A percentile compares a stretch with the other conserved stretches of the same genome.
Conservation (phyloP, 1,140 invertebrate species). For the Drosophila setifemur region DNA sequence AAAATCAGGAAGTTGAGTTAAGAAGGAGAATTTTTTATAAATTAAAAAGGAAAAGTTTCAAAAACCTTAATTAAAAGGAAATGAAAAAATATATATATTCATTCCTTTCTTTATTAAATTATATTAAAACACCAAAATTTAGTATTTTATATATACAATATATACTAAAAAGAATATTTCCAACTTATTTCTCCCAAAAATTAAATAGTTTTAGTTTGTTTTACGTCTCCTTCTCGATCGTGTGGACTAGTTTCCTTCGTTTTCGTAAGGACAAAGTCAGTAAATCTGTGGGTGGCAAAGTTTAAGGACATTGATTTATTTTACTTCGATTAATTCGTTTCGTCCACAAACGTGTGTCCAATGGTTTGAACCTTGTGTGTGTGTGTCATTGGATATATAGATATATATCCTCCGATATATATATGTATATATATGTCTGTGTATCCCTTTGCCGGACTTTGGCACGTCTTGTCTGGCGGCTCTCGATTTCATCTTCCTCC, state of each 20-base stretch:
- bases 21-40: too few species aligned
- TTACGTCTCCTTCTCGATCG: conserved; percentile 17
- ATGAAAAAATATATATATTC: too few species aligned
- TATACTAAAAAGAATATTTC: too few species aligned
- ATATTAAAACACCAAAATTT: too few species aligned
- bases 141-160: too few species aligned
- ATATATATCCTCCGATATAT: conserved; percentile 23
- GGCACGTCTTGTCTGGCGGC: conserved; percentile 66
- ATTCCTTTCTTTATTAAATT: too few species aligned
- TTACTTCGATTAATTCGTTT: conserved; percentile 82
- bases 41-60: too few species aligned
- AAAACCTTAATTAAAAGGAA: too few species aligned
- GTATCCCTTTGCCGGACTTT: conserved; percentile 58
- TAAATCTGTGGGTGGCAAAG: conserved; percentile 68
- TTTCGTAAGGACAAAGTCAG: conserved; percentile 3
- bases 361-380: not conserved
- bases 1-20: too few species aligned
- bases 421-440: not conserved
- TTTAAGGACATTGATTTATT: conserved; percentile 82
- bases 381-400: conserved; percentile 15
- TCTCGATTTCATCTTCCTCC: conserved; percentile 65
- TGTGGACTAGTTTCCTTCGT: conserved; percentile 1
- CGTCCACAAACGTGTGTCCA: conserved; percentile 41
- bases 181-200: too few species aligned
- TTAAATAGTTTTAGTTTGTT: conserved; percentile 12